Evolutionary conservation across 2,113 vertebrate genomes (phyloP).

Genomic region (Sterna hirundo): DNA sequence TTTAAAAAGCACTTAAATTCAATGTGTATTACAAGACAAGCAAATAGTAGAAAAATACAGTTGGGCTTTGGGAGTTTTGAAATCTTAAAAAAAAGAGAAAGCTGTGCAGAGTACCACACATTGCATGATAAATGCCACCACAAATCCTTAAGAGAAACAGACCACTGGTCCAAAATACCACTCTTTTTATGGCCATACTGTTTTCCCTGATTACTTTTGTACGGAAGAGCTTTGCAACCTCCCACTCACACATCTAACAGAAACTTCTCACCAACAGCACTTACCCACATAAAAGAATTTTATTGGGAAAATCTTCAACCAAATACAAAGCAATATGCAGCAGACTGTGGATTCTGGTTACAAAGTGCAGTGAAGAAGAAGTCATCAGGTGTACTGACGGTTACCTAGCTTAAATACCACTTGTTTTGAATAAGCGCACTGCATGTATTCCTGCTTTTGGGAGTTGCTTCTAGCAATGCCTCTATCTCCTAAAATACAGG

Average conservation of each 20-base stretch:
- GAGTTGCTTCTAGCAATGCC: background rate
- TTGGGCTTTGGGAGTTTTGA: slow-evolving; percentile 19
- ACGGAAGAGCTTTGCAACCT: background rate
- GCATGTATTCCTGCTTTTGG: background rate
- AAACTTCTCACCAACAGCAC: background rate
- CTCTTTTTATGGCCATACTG: background rate
- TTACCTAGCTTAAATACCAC: background rate
- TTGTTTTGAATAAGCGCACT: background rate
- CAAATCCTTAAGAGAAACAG: slow-evolving; percentile 5
- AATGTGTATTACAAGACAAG: slow-evolving; percentile 26
- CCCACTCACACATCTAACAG: background rate
- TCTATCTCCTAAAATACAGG: background rate
- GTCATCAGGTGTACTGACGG: background rate
- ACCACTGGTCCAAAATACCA: background rate
- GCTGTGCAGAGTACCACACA: background rate
- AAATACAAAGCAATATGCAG: background rate
- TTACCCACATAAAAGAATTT: background rate
- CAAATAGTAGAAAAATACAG: slow-evolving; percentile 35
- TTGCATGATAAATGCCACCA: slow-evolving; percentile 29
- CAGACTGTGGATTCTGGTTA: background rate
- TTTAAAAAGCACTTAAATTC: slow-evolving; percentile 19
- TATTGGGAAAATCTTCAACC: background rate
- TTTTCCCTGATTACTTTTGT: background rate
- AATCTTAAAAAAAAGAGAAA: slow-evolving; percentile 41
- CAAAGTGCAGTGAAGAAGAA: background rate